Percentiles rank a stretch among this genome's conserved stretches.
phyloP scores from a whole-genome alignment of 2,113 vertebrate genomes.

The Anthoscopus minutus region DNA sequence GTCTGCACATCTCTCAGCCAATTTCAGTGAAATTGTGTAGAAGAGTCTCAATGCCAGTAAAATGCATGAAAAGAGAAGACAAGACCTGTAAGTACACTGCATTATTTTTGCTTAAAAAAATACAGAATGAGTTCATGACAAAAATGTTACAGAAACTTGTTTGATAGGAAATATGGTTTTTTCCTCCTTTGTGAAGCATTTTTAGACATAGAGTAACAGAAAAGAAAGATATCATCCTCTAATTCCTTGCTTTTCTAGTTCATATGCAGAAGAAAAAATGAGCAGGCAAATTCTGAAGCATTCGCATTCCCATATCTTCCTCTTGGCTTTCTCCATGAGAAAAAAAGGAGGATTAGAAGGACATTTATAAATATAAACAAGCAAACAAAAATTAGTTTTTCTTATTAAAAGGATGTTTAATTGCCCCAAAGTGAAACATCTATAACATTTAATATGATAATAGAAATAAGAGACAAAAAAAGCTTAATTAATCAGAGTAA shows the following conservation, averaged over 20 bases:
- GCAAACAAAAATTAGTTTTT: conserved; percentile 11
- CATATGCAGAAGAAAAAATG: not conserved
- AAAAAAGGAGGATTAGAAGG: not conserved
- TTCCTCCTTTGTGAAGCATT: not conserved
- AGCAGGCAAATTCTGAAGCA: not conserved
- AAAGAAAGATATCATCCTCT: not conserved
- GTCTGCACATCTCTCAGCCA: not conserved
- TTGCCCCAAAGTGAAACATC: conserved; percentile 14
- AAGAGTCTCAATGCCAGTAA: not conserved
- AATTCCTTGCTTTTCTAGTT: not conserved
- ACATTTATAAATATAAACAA: conserved; percentile 8
- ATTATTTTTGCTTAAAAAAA: not conserved
- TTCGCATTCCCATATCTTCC: not conserved
- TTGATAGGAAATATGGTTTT: not conserved
- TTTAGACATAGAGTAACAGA: not conserved
- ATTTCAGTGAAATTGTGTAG: not conserved
- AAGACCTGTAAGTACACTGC: not conserved
- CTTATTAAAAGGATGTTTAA: conserved; percentile 26
- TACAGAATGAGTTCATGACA: not conserved
- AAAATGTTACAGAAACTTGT: not conserved
- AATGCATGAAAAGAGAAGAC: not conserved
- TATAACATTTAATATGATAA: conserved; percentile 31
- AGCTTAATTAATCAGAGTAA: conserved; percentile 47
- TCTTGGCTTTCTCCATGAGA: not conserved
- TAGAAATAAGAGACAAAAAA: conserved; percentile 31